Percentiles rank a stretch among this genome's conserved stretches.
These are phyloP conservation scores for Schizothorax lantsangensis DNA, from an alignment of 2,797 vertebrate genomes.

Conservation along the genomic window DNA sequence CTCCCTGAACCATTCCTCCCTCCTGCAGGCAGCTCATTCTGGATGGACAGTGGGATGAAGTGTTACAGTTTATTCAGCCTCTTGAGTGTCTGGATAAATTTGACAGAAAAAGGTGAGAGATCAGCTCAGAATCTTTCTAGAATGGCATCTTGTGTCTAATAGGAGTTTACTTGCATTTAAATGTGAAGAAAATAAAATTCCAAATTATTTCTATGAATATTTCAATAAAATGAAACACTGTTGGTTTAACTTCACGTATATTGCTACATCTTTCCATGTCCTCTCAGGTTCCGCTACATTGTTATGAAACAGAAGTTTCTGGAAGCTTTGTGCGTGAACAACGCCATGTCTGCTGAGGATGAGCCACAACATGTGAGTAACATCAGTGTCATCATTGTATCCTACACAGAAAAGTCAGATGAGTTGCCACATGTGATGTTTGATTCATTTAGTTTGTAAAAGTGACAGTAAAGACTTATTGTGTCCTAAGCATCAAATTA, in stretches of 20 bases:
- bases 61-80: conserved; percentile 98
- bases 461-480: background rate
- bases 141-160: background rate
- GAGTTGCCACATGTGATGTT: background rate
- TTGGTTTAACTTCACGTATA: background rate
- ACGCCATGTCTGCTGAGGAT: conserved; percentile 97
- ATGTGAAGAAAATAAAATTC: background rate
- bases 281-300: conserved; percentile 93
- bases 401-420: background rate
- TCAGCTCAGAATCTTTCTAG: background rate
- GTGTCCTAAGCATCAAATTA: background rate
- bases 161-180: background rate
- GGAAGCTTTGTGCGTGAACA: conserved; percentile 98
- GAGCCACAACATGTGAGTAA: conserved; percentile 95
- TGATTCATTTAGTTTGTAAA: background rate
- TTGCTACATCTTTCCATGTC: conserved; percentile 4
- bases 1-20: background rate
- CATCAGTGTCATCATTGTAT: background rate
- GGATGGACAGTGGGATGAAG: conserved; percentile 99
- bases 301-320: conserved; percentile 98
- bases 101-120: conserved; percentile 91
- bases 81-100: conserved; percentile 99
- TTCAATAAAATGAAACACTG: background rate
- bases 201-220: background rate
- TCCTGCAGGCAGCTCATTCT: conserved; percentile 90